These are phyloP conservation scores for Phalacrocorax pelagicus DNA, from an alignment of 2,113 vertebrate species.

Conservation along the genomic window DNA sequence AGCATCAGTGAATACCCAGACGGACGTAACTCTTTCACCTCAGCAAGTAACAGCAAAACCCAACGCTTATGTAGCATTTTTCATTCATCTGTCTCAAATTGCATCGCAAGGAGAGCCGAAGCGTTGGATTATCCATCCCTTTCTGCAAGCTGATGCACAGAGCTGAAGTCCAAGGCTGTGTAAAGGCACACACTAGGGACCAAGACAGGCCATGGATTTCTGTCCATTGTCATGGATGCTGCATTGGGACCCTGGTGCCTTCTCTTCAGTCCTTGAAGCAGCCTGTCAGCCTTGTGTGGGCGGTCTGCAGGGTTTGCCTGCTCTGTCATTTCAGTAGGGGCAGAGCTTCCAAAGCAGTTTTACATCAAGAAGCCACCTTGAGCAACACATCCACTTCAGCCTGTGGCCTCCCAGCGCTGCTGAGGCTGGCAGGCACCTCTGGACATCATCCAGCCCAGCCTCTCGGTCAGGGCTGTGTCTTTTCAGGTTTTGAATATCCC, in stretches of 20 bases:
- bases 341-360: not conserved
- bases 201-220: not conserved
- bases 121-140: not conserved
- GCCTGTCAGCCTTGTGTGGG: not conserved
- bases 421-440: not conserved
- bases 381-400: not conserved
- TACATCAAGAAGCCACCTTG: not conserved
- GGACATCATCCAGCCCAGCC: not conserved
- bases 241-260: not conserved
- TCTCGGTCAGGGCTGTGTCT: not conserved
- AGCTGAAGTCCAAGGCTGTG: not conserved
- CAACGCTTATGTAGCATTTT: not conserved
- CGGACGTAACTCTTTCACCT: not conserved
- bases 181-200: not conserved
- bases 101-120: not conserved
- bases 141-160: not conserved
- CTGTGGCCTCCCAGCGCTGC: fast-evolving
- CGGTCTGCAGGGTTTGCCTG: not conserved
- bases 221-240: fast-evolving
- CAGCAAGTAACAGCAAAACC: not conserved
- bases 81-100: not conserved
- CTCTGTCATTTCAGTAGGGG: not conserved
- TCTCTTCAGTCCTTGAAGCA: not conserved
- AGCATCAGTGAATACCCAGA: not conserved
- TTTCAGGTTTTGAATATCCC: fast-evolving